Evolutionary conservation across 2,888 invertebrate species (phyloP).

Genomic region (Drosophila rellima): DNA sequence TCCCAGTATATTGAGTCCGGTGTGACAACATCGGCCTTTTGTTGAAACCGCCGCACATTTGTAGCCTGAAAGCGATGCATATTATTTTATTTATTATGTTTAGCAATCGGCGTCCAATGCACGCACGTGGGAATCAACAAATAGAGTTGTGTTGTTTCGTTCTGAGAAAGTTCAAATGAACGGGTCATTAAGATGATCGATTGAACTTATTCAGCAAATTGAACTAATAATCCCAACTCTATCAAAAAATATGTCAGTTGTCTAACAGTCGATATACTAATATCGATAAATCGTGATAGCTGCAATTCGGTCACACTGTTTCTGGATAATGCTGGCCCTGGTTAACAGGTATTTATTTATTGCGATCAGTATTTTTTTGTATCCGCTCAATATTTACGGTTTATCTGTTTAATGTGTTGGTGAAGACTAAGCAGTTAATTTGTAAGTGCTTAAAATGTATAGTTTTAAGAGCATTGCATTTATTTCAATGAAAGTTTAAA

Average conservation of each 20-base stretch:
- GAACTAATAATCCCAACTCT: no score
- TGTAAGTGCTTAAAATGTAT: neutral
- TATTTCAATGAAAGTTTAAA: neutral
- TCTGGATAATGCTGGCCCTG: neutral
- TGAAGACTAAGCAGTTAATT: neutral
- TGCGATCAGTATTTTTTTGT: neutral
- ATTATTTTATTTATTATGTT: neutral
- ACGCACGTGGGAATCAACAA: constrained; percentile 46
- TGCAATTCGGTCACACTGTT: neutral
- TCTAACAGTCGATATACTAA: constrained; percentile 1
- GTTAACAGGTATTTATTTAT: neutral
- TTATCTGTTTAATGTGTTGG: neutral
- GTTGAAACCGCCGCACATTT: constrained; percentile 80
- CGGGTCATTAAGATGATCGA: no score
- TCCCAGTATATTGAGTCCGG: constrained; percentile 95
- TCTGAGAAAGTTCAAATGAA: no score
- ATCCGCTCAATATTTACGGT: neutral
- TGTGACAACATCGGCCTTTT: constrained; percentile 88
- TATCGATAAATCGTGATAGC: constrained; percentile 14
- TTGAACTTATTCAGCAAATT: no score
- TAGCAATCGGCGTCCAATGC: constrained; percentile 15
- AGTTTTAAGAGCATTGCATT: neutral
- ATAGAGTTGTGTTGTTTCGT: no score
- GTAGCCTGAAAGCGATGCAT: constrained; percentile 80
- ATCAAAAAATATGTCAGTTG: constrained; percentile 10